Conservation (phyloP, 2,888 invertebrate genomes). For the Agrochola circellaris region DNA sequence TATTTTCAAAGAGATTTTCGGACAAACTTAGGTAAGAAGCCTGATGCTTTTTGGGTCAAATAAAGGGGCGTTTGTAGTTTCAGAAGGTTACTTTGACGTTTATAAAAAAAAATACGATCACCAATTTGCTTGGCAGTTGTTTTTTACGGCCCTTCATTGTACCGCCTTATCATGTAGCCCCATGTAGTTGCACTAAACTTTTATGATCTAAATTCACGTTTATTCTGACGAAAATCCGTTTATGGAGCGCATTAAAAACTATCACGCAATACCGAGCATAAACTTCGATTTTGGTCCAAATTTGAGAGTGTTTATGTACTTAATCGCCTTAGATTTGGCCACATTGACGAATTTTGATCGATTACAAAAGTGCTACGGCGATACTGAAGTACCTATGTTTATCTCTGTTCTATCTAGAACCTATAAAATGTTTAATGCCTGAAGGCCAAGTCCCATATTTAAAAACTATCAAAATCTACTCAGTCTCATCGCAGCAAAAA, state of each 20-base stretch:
- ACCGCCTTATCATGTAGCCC: background rate
- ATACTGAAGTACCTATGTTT: background rate
- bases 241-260: slow-evolving; percentile 3
- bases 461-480: background rate
- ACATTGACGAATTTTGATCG: background rate
- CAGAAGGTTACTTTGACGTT: background rate
- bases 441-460: background rate
- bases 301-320: background rate
- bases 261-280: background rate
- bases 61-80: slow-evolving; percentile 4
- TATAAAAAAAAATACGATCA: slow-evolving; percentile 3
- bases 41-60: slow-evolving; percentile 13
- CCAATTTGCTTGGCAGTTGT: background rate
- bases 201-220: slow-evolving; percentile 15
- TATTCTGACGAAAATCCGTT: slow-evolving; percentile 6
- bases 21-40: background rate
- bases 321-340: background rate
- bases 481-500: background rate
- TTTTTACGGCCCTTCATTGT: slow-evolving; percentile 3
- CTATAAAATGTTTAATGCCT: too few species aligned
- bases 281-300: background rate
- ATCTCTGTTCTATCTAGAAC: too few species aligned
- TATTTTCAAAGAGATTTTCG: slow-evolving; percentile 35
- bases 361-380: too few species aligned
- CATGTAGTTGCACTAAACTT: slow-evolving; percentile 1